phyloP scores from a whole-genome alignment of 2,113 vertebrate species.

The Piliocolobus tephrosceles region DNA sequence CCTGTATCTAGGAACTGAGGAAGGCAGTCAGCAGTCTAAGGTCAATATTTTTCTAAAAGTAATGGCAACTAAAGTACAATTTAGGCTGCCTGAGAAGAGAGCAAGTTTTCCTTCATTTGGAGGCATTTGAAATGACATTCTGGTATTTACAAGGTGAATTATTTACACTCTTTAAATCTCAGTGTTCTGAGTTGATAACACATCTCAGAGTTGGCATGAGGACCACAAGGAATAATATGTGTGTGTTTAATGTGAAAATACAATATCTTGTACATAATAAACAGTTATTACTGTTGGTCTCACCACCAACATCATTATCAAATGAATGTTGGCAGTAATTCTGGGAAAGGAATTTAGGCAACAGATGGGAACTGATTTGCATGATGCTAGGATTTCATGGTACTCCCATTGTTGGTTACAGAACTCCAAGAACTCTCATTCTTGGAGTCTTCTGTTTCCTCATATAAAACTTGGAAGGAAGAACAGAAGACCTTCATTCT shows the following conservation, averaged over 20 bases:
- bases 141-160: neutral
- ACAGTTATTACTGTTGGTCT: neutral
- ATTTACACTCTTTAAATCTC: neutral
- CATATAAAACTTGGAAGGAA: slow-evolving; percentile 45
- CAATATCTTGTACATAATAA: neutral
- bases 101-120: neutral
- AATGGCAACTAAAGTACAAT: neutral
- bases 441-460: slow-evolving; percentile 44
- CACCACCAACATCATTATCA: neutral
- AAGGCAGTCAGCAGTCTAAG: neutral
- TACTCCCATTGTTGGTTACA: slow-evolving; percentile 31
- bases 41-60: neutral
- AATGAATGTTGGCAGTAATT: slow-evolving; percentile 13
- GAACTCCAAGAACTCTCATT: neutral
- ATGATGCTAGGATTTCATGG: neutral
- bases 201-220: neutral
- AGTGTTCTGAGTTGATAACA: neutral
- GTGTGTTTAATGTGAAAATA: neutral
- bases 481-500: neutral
- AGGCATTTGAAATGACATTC: neutral
- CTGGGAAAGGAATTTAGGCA: neutral
- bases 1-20: neutral
- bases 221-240: neutral
- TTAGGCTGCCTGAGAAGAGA: neutral
- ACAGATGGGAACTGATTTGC: slow-evolving; percentile 23